A percentile compares a stretch with the other conserved stretches of the same genome.
Evolutionary conservation across 23 tunicate genomes (phyloP).

Genomic region (Ciona savignyi): DNA sequence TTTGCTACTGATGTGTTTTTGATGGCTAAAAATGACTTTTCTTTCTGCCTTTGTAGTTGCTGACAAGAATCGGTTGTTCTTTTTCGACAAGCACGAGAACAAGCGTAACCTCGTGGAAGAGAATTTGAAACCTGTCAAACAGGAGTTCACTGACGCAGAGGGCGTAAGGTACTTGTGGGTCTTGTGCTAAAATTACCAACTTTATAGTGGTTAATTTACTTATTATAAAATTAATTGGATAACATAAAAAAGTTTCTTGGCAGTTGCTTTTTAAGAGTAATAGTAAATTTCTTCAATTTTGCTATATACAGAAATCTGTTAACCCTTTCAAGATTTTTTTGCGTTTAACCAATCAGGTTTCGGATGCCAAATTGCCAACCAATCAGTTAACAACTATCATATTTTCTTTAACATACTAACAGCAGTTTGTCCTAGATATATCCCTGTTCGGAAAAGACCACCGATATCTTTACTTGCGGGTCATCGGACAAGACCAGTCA

Average conservation of each 20-base stretch:
- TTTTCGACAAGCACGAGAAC: background rate
- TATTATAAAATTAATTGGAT: background rate
- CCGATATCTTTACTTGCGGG: slow-evolving; percentile 46
- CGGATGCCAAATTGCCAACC: no score
- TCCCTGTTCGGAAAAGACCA: slow-evolving; percentile 39
- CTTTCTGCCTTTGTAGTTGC: no score
- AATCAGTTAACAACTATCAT: no score
- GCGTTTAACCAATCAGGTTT: no score
- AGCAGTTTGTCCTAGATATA: slow-evolving; percentile 29
- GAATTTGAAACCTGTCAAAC: background rate
- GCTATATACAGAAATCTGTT: no score
- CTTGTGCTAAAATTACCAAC: background rate
- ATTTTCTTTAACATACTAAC: background rate
- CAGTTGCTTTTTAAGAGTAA: no score
- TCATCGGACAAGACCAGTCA: slow-evolving; percentile 27
- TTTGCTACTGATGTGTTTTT: no score
- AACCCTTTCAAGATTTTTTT: no score
- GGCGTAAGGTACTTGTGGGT: slow-evolving; percentile 49
- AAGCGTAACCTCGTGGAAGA: background rate
- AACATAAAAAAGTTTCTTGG: no score
- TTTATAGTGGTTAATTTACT: background rate
- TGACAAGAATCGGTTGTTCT: background rate
- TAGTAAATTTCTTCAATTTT: no score
- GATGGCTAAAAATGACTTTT: no score
- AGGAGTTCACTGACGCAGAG: slow-evolving; percentile 44